These are phyloP conservation scores for Agriopis aurantiaria DNA, from an alignment of 2,888 invertebrate genomes.

Conservation along the genomic window DNA sequence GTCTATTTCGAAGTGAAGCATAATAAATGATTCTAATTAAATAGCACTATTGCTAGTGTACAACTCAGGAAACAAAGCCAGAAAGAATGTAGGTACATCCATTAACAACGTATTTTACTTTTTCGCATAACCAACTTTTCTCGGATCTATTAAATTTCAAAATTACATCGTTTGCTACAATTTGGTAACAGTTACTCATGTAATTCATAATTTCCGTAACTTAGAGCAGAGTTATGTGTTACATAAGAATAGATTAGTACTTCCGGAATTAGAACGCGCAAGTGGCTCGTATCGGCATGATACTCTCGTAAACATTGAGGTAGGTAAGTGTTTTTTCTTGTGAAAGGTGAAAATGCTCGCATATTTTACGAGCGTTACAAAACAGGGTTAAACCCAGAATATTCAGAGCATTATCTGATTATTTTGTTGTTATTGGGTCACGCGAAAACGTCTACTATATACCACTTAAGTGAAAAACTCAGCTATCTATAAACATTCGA, in stretches of 20 bases:
- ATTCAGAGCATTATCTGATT: too few relatives aligned
- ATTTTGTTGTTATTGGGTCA: background rate
- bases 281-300: conserved; percentile 30
- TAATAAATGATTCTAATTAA: background rate
- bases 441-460: background rate
- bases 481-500: background rate
- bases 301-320: conserved; percentile 40
- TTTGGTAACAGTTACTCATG: background rate
- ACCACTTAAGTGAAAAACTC: background rate
- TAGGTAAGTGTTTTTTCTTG: conserved; percentile 33
- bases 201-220: background rate
- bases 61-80: background rate
- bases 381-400: background rate
- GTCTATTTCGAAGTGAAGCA: background rate
- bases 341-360: conserved; percentile 28
- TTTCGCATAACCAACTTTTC: conserved; percentile 11
- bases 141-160: background rate
- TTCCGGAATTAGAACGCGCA: conserved; percentile 37
- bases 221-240: background rate
- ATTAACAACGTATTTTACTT: conserved; percentile 6
- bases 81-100: background rate
- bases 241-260: conserved; percentile 19
- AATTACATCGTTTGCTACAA: background rate
- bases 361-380: background rate
- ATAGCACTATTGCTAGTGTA: background rate